Percentiles rank a stretch among this genome's conserved stretches.
Evolutionary conservation across 1,140 invertebrate species (phyloP).

Genomic region (Lanistes nyassanus): DNA sequence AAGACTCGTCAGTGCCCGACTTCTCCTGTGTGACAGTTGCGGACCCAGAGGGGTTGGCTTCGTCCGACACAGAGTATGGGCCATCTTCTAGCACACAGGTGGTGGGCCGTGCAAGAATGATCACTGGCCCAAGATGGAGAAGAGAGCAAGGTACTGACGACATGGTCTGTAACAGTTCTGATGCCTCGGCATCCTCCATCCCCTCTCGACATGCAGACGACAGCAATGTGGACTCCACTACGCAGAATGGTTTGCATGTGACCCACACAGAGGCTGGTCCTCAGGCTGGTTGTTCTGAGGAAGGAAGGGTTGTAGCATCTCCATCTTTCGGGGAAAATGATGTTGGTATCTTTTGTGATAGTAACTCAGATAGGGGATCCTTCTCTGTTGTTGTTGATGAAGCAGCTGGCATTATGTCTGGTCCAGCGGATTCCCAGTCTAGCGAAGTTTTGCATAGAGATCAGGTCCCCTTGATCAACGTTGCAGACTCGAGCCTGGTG

Average conservation of each 20-base stretch:
- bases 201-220: background rate
- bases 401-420: background rate
- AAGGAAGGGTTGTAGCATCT: too few relatives aligned
- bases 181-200: background rate
- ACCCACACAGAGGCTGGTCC: too few relatives aligned
- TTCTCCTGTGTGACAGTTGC: background rate
- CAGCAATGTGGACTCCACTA: slow-evolving; percentile 19
- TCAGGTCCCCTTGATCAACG: background rate
- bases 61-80: slow-evolving; percentile 19
- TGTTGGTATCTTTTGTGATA: slow-evolving; percentile 21
- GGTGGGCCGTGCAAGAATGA: background rate
- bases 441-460: background rate
- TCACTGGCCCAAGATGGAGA: background rate
- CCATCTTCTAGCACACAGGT: slow-evolving; percentile 23
- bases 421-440: slow-evolving; percentile 20
- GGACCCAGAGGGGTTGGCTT: background rate
- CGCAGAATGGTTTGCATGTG: slow-evolving; percentile 8
- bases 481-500: too few relatives aligned
- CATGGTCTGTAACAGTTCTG: slow-evolving; percentile 26
- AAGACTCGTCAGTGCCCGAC: slow-evolving; percentile 1
- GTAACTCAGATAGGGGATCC: slow-evolving; percentile 10
- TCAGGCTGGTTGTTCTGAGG: too few relatives aligned
- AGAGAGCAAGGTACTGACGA: background rate
- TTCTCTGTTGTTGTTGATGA: background rate
- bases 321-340: slow-evolving; percentile 12